Evolutionary conservation across 2,113 vertebrate species (phyloP).

Genomic region (Bungarus multicinctus): DNA sequence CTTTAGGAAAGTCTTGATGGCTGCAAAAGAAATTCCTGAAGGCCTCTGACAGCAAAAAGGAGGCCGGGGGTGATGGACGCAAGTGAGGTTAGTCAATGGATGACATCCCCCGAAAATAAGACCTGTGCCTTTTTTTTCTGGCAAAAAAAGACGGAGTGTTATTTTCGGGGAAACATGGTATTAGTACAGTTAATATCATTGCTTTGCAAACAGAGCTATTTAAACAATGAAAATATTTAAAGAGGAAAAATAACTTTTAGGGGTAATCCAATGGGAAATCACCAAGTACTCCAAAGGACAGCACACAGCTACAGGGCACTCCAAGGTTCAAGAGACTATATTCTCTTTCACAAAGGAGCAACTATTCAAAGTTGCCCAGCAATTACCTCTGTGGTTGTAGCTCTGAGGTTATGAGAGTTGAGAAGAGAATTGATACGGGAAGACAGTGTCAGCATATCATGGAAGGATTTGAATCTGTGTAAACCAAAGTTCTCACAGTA

Average conservation of each 20-base stretch:
- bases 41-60: no score
- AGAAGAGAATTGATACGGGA: not conserved
- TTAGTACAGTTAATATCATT: not conserved
- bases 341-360: not conserved
- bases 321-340: not conserved
- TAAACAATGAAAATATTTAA: not conserved
- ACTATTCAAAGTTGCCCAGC: not conserved
- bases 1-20: no score
- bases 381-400: not conserved
- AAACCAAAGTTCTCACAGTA: not conserved
- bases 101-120: no score
- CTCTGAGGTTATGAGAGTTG: not conserved
- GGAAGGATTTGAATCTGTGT: not conserved
- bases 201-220: not conserved
- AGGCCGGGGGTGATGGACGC: no score
- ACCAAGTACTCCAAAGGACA: not conserved
- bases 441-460: not conserved
- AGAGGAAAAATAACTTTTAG: not conserved
- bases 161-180: no score
- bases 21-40: no score
- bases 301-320: not conserved
- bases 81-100: no score
- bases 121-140: no score
- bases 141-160: no score
- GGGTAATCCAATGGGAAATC: not conserved